A percentile compares a stretch with the other conserved stretches of the same genome.
Evolutionary conservation across 1,140 invertebrate genomes (phyloP).

Genomic region (Belonocnema kinseyi): DNA sequence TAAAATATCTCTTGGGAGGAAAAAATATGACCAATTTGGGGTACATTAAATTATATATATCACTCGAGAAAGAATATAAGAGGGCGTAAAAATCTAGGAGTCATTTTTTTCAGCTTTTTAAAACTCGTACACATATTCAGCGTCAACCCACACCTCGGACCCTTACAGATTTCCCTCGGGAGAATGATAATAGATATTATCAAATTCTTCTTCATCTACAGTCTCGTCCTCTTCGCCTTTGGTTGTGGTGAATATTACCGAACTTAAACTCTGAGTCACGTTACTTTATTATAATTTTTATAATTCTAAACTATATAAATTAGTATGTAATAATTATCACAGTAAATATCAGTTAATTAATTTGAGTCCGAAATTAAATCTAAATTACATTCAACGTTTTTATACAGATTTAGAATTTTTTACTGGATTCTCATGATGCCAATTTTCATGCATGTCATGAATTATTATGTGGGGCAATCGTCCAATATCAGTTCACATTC

Average conservation of each 20-base stretch:
- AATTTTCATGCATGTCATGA: too few relatives aligned
- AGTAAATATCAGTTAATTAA: too few relatives aligned
- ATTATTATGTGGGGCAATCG: too few relatives aligned
- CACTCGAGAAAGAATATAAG: neutral
- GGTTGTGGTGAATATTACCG: conserved; percentile 83
- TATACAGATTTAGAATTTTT: too few relatives aligned
- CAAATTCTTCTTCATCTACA: conserved; percentile 96
- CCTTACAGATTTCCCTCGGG: conserved; percentile 92
- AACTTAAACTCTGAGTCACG: conserved; percentile 1
- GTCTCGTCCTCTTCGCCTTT: conserved; percentile 91
- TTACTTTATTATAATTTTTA: neutral
- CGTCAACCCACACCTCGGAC: conserved; percentile 95
- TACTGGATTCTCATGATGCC: too few relatives aligned
- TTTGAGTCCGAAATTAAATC: too few relatives aligned
- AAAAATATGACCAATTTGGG: neutral
- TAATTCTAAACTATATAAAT: too few relatives aligned
- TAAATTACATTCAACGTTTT: too few relatives aligned
- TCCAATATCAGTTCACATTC: too few relatives aligned
- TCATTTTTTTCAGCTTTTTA: conserved; percentile 80
- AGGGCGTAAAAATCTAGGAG: conserved; percentile 1
- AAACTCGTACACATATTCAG: conserved; percentile 97
- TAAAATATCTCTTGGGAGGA: too few relatives aligned
- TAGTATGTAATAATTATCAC: too few relatives aligned
- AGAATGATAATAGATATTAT: conserved; percentile 95
- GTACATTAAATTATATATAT: neutral